A percentile compares a stretch with the other conserved stretches of the same genome.
These are phyloP conservation scores for Leptopilina syphax DNA, from an alignment of 2,888 invertebrate species.

Conservation along the genomic window DNA sequence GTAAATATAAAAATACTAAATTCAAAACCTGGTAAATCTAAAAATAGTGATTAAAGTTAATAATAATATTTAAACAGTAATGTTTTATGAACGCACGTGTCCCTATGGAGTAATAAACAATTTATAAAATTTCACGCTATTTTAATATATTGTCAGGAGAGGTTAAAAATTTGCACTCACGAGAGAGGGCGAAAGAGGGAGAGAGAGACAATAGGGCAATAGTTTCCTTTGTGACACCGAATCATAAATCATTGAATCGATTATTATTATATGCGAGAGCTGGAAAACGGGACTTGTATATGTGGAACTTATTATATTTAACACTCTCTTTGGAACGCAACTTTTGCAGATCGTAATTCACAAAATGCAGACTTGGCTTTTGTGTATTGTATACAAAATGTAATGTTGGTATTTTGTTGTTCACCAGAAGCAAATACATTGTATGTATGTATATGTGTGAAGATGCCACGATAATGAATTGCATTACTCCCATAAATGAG, in stretches of 20 bases:
- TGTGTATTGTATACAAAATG: conserved; percentile 22
- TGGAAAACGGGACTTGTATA: conserved; percentile 58
- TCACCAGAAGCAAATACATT: conserved; percentile 42
- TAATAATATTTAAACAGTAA: too few relatives aligned
- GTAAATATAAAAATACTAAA: too few relatives aligned
- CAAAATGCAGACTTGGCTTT: conserved; percentile 52
- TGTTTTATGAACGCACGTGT: too few relatives aligned
- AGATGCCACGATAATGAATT: conserved; percentile 64
- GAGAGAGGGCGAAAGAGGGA: background rate
- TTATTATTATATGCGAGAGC: conserved; percentile 46
- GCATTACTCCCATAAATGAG: conserved; percentile 59
- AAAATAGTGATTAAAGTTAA: too few relatives aligned
- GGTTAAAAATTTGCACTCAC: conserved; percentile 5
- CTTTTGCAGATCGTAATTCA: conserved; percentile 60
- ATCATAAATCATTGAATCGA: conserved; percentile 36
- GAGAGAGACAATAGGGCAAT: conserved; percentile 15
- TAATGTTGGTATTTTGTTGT: conserved; percentile 15
- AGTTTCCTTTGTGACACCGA: conserved; percentile 33
- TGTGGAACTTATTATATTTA: conserved; percentile 57
- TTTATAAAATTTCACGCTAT: background rate
- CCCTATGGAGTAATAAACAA: too few relatives aligned
- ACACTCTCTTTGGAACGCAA: conserved; percentile 57
- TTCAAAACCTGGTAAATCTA: too few relatives aligned
- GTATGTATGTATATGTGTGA: conserved; percentile 8
- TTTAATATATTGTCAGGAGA: background rate